These are phyloP conservation scores for Poecilia latipinna DNA, from an alignment of 2,113 vertebrate genomes.

Conservation along the genomic window DNA sequence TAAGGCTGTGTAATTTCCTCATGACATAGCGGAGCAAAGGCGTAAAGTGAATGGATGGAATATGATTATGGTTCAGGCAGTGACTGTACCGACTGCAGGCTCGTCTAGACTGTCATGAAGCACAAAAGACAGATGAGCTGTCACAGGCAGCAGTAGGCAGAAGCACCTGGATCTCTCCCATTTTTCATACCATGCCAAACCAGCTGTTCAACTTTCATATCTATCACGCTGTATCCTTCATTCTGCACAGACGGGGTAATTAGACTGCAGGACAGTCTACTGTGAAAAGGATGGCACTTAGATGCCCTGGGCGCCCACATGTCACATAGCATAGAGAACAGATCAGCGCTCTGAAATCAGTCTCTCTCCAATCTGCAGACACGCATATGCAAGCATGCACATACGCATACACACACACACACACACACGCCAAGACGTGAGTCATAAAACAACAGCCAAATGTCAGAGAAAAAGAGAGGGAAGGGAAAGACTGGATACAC, in stretches of 20 bases:
- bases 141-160: conserved; percentile 41
- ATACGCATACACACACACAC: neutral
- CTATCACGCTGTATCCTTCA: conserved; percentile 13
- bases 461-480: conserved; percentile 49
- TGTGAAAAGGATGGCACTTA: conserved; percentile 5
- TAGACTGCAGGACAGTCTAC: conserved; percentile 28
- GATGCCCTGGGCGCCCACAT: conserved; percentile 27
- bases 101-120: conserved; percentile 58
- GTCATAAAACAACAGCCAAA: conserved; percentile 56
- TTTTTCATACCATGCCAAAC: conserved; percentile 19
- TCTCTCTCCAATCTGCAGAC: conserved; percentile 26
- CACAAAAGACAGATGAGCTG: conserved; percentile 65
- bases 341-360: conserved; percentile 37
- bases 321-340: conserved; percentile 38
- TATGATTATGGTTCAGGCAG: conserved; percentile 7
- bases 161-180: conserved; percentile 43
- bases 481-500: conserved; percentile 43
- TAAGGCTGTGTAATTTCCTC: neutral
- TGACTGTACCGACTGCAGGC: conserved; percentile 35
- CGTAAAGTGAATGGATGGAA: neutral
- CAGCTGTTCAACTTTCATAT: conserved; percentile 37
- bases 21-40: neutral
- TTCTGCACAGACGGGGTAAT: conserved; percentile 20
- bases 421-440: conserved; percentile 36
- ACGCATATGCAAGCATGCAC: neutral